A percentile compares a stretch with the other conserved stretches of the same genome.
Evolutionary conservation across 2,113 vertebrate species (phyloP).

Genomic region (Cinclus mexicanus): DNA sequence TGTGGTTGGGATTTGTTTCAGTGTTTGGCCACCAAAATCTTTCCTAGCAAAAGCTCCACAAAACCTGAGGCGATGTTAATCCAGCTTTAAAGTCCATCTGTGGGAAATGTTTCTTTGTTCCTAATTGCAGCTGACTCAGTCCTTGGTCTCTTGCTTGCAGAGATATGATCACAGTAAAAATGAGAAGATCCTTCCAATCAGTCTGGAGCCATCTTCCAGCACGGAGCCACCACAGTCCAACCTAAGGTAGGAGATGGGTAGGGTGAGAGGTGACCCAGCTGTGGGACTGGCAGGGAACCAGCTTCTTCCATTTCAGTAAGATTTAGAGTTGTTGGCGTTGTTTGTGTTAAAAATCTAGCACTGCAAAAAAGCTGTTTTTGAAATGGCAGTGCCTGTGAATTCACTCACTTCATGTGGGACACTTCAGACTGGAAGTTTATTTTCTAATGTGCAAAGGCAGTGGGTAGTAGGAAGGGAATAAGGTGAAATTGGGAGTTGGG

Average conservation of each 20-base stretch:
- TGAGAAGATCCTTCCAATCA: slow-evolving; percentile 92
- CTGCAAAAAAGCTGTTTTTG: neutral
- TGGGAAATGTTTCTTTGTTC: neutral
- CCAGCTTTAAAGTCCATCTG: neutral
- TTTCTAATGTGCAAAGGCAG: accelerated
- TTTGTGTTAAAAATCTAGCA: neutral
- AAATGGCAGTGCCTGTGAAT: neutral
- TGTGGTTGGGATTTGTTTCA: neutral
- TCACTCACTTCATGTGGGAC: neutral
- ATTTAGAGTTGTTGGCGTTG: neutral
- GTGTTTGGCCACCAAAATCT: neutral
- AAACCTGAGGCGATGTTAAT: neutral
- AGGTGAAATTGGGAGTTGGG: neutral
- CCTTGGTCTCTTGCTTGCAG: slow-evolving; percentile 71
- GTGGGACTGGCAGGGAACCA: neutral
- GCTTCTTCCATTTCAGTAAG: neutral
- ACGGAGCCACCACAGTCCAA: slow-evolving; percentile 85
- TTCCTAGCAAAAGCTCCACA: neutral
- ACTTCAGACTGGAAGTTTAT: neutral
- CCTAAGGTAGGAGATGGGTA: slow-evolving; percentile 80
- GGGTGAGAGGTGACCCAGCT: neutral
- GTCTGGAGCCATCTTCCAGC: slow-evolving; percentile 92
- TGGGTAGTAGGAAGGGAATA: neutral
- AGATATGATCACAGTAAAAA: slow-evolving; percentile 93
- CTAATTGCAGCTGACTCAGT: neutral